Percentiles rank a stretch among this genome's conserved stretches.
phyloP scores from a whole-genome alignment of 92 coral and sea anemone genomes.

The Nematostella vectensis region DNA sequence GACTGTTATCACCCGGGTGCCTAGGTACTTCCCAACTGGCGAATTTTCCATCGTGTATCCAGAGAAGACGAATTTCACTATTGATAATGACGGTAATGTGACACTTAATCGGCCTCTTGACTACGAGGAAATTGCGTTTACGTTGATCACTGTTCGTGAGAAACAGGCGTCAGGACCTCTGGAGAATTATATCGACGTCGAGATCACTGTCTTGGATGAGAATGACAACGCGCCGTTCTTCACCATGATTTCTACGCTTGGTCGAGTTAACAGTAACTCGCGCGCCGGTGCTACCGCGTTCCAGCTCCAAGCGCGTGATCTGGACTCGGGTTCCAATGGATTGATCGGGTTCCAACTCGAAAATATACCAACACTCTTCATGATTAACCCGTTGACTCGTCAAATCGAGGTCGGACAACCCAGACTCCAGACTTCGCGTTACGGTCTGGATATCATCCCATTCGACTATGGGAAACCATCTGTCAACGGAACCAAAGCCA shows the following conservation, averaged over 20 bases:
- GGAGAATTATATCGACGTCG: constrained; percentile 57
- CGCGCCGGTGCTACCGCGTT: constrained; percentile 79
- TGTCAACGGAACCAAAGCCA: constrained; percentile 35
- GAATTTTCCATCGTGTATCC: constrained; percentile 67
- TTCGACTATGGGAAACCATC: constrained; percentile 86
- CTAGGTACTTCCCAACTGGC: constrained; percentile 81
- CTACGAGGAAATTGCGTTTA: constrained; percentile 62
- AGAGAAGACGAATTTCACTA: constrained; percentile 57
- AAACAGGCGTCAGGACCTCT: constrained; percentile 42
- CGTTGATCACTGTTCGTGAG: constrained; percentile 65
- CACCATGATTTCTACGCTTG: constrained; percentile 48
- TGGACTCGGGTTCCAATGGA: constrained; percentile 71
- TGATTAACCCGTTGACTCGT: constrained; percentile 60
- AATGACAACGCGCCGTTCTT: constrained; percentile 81
- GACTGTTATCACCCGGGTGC: constrained; percentile 54
- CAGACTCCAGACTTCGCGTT: constrained; percentile 35
- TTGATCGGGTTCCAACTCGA: constrained; percentile 56
- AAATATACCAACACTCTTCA: constrained; percentile 34
- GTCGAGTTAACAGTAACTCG: constrained; percentile 68
- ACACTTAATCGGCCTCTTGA: constrained; percentile 46
- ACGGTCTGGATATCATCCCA: constrained; percentile 38
- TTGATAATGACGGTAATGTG: constrained; percentile 52
- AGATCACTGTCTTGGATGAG: constrained; percentile 69
- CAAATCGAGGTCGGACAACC: constrained; percentile 49
- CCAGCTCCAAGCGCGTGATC: constrained; percentile 73